Evolutionary conservation across 2,888 invertebrate species (phyloP), one percentile per base, ranked within the genome.

Genomic region (Ischnura elegans): DNA sequence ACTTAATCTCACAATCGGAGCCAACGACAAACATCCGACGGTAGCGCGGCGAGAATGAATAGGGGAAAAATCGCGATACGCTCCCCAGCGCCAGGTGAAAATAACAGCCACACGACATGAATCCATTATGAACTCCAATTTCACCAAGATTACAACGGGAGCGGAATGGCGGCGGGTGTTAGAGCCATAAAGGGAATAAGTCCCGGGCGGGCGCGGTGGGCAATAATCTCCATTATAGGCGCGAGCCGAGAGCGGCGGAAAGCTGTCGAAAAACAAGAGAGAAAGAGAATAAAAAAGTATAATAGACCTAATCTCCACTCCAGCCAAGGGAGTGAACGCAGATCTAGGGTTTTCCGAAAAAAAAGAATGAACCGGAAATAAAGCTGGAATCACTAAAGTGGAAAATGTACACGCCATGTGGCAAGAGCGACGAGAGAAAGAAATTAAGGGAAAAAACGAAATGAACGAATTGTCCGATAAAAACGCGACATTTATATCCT

Each of bases 1-100:
- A 29, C 87, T 21, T 87, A 87, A 87, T 87, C 87, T 51, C 87
- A 55, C 55, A 87, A 55, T 51, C 51, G 51, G 36, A 51, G 51
- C 51, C 55, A 29, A 5, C 55, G 19, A 55, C 36, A 87, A 87
- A 87, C 42, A 36, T 42, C 87, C 19, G 0, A 19, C 51, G 10
- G 21, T 25, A 36, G 51, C 36, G 16, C 36, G 1, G 8, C 4
- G 36, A 76, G 29, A 36, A 29, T 76, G 10, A 13, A 29, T 29
- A 8, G 76, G 36, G n/a, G 36, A 76, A 76, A 76, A 1, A 36
- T 76, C 76, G 36, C 36, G 36, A n/a, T 36, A 36, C 21, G 36
- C 76, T 36, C 2, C n/a, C 29, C 16, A 76, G 13, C 76, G 76
- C 76, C 29, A 76, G 36, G 76, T 36, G 76, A 36, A 76, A 76